These are phyloP conservation scores for Cryptus viduatorius DNA, from an alignment of 2,888 invertebrate genomes.

Conservation along the genomic window DNA sequence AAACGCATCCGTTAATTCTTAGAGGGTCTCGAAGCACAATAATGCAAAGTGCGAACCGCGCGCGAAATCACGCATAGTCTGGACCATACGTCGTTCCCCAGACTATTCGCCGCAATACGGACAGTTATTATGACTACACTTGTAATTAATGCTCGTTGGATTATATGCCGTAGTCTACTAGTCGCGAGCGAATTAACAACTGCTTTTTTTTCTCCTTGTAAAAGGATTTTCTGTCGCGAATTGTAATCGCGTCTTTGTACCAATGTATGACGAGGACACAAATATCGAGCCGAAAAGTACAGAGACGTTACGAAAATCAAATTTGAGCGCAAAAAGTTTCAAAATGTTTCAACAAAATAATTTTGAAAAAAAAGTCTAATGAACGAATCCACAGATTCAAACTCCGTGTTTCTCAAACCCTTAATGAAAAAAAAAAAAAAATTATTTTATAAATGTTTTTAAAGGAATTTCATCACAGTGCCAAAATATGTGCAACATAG, in stretches of 20 bases:
- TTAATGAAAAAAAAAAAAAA: not conserved
- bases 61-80: constrained; percentile 51
- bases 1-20: constrained; percentile 60
- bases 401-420: not conserved
- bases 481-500: not conserved
- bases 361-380: not conserved
- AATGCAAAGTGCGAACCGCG: constrained; percentile 63
- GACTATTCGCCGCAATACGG: constrained; percentile 59
- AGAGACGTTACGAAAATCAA: not conserved
- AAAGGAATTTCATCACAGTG: not conserved
- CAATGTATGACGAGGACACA: not conserved
- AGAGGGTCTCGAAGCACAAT: constrained; percentile 43
- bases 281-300: not conserved
- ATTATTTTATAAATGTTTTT: not conserved
- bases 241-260: constrained; percentile 20
- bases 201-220: constrained; percentile 28
- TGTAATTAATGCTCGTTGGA: constrained; percentile 80
- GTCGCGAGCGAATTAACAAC: constrained; percentile 49
- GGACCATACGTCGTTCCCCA: constrained; percentile 42
- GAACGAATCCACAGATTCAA: not conserved
- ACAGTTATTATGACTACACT: constrained; percentile 82
- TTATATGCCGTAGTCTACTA: constrained; percentile 72
- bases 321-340: not conserved
- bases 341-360: not conserved
- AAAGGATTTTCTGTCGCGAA: constrained; percentile 19